phyloP scores from a whole-genome alignment of 2,113 vertebrate genomes.

The Ardeotis arabs region DNA sequence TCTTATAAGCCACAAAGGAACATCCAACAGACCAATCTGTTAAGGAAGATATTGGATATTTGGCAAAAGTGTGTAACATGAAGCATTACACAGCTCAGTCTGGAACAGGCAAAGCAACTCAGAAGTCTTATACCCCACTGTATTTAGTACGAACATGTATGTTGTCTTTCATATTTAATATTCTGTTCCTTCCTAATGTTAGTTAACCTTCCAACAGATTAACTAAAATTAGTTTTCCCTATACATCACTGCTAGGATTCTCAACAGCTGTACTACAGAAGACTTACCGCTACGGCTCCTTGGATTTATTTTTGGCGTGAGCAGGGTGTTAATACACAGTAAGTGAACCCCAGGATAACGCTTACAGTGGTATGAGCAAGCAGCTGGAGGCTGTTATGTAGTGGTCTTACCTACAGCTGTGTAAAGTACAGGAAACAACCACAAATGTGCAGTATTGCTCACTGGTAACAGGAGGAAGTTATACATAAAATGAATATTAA shows the following conservation, averaged over 20 bases:
- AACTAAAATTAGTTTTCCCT: neutral
- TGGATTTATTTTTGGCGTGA: neutral
- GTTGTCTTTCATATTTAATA: neutral
- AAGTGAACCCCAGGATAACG: neutral
- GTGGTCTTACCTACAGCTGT: slow-evolving; percentile 42
- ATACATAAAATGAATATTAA: slow-evolving; percentile 66
- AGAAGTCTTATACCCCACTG: neutral
- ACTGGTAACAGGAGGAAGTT: slow-evolving; percentile 49
- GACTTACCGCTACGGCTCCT: neutral
- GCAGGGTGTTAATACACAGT: neutral
- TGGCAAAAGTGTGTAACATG: neutral
- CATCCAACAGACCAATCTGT: neutral
- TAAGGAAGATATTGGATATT: neutral
- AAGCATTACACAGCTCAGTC: neutral
- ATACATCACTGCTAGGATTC: neutral
- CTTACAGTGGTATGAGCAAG: neutral
- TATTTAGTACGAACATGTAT: neutral
- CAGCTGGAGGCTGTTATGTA: slow-evolving; percentile 45
- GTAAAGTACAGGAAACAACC: slow-evolving; percentile 52
- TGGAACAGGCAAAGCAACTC: neutral
- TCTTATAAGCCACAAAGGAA: neutral
- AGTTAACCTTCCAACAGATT: neutral
- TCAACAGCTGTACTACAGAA: neutral
- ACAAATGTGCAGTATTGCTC: slow-evolving; percentile 37
- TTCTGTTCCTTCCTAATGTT: neutral